phyloP scores from a whole-genome alignment of 2,888 invertebrate species.

The Bunonema sp. region DNA sequence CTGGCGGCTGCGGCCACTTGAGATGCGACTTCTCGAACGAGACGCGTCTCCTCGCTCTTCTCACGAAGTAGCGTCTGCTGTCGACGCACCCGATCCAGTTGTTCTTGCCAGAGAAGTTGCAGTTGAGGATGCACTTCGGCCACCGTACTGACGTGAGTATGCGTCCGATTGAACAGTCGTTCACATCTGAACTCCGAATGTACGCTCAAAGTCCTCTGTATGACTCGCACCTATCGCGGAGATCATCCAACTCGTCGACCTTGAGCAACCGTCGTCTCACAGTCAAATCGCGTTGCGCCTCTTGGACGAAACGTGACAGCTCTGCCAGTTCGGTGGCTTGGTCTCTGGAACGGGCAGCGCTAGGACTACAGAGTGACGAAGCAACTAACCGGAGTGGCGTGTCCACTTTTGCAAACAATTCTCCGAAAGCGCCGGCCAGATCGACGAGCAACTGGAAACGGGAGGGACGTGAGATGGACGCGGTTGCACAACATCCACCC shows the following conservation, averaged over 20 bases:
- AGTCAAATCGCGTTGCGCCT: constrained; percentile 59
- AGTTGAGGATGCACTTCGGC: constrained; percentile 1
- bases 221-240: constrained; percentile 18
- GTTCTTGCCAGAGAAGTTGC: constrained; percentile 59
- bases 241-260: constrained; percentile 15
- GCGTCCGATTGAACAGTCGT: background rate
- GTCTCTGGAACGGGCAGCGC: no score
- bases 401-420: constrained; percentile 29
- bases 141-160: background rate
- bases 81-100: constrained; percentile 57
- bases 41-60: no score
- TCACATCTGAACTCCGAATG: constrained; percentile 1
- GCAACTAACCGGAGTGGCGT: constrained; percentile 7
- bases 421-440: constrained; percentile 33
- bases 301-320: constrained; percentile 53
- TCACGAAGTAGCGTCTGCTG: constrained; percentile 56
- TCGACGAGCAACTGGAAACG: constrained; percentile 28
- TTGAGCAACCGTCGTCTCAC: constrained; percentile 52
- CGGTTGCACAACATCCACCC: no score
- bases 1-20: no score
- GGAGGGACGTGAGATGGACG: constrained; percentile 6
- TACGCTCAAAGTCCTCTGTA: no score
- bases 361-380: no score
- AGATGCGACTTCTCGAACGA: no score
- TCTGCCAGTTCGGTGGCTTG: constrained; percentile 20